These are phyloP conservation scores for Aphaenogaster floridana DNA, from an alignment of 1,140 invertebrate species.

Conservation along the genomic window DNA sequence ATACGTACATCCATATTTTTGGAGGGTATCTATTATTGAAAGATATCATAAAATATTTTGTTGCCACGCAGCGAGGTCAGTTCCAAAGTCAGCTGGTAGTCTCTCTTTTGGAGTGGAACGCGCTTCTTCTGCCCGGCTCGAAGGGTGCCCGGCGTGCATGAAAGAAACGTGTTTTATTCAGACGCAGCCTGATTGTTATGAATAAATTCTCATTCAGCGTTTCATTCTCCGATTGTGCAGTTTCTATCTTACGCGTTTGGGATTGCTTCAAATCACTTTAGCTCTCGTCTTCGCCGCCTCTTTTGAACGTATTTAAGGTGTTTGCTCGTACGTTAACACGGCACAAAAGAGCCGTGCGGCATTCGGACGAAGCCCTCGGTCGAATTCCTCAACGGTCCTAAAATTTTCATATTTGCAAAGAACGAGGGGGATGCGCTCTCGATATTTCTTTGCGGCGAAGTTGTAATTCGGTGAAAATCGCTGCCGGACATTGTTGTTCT, in stretches of 20 bases:
- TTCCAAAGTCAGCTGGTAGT: conserved; percentile 20
- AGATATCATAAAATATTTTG: neutral
- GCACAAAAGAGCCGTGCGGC: neutral
- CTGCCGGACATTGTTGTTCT: conserved; percentile 3
- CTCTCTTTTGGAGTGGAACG: neutral
- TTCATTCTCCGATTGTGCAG: conserved; percentile 51
- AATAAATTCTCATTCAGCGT: conserved; percentile 72
- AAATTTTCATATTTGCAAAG: conserved; percentile 12
- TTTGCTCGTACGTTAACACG: conserved; percentile 13
- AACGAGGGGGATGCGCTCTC: neutral
- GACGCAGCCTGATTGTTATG: conserved; percentile 43
- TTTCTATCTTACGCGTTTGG: conserved; percentile 65
- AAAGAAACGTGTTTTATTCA: conserved; percentile 76
- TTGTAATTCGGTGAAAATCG: neutral
- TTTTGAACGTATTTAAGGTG: neutral
- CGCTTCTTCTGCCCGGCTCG: neutral
- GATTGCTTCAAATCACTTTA: conserved; percentile 21
- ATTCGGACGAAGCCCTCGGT: neutral
- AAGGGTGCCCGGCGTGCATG: conserved; percentile 42
- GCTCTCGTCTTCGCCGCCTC: conserved; percentile 15
- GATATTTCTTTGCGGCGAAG: neutral
- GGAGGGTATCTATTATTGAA: neutral
- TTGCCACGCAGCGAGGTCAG: neutral
- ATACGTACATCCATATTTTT: neutral
- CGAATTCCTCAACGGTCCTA: neutral